Conservation (phyloP, 2,113 vertebrate genomes). For the Micromys minutus region DNA sequence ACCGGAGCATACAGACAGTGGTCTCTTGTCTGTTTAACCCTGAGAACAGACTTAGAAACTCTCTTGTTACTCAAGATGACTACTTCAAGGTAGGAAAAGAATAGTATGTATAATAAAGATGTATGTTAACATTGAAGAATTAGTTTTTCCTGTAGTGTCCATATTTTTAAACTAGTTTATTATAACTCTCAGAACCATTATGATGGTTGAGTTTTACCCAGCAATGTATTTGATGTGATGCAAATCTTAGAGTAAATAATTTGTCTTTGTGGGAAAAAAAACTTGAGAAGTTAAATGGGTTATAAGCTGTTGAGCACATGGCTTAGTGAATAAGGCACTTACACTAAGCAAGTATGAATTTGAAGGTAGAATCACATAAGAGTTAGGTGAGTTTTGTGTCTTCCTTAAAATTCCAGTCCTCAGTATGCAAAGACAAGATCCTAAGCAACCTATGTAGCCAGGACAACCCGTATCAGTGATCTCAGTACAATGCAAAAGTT, state of each 20-base stretch:
- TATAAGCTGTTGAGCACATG: neutral
- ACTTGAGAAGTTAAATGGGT: neutral
- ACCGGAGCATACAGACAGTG: slow-evolving; percentile 87
- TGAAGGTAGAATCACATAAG: neutral
- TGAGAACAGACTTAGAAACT: slow-evolving; percentile 84
- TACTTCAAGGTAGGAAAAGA: slow-evolving; percentile 84
- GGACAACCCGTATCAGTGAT: neutral
- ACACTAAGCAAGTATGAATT: neutral
- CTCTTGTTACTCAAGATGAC: slow-evolving; percentile 84
- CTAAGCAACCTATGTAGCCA: neutral
- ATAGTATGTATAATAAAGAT: slow-evolving; percentile 38
- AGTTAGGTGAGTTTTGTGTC: neutral
- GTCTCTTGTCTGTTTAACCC: slow-evolving; percentile 86
- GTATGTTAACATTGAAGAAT: neutral
- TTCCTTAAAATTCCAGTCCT: neutral
- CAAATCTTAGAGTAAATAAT: neutral
- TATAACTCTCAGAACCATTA: neutral
- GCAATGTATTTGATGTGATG: neutral
- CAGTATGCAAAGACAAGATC: neutral
- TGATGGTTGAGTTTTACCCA: slow-evolving; percentile 2
- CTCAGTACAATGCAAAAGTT: neutral
- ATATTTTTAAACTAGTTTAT: neutral
- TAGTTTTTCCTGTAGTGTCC: neutral
- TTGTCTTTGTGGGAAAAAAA: slow-evolving; percentile 32
- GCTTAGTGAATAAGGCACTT: no score